Evolutionary conservation across 2,113 vertebrate genomes (phyloP).

Genomic region (Paralichthys olivaceus): DNA sequence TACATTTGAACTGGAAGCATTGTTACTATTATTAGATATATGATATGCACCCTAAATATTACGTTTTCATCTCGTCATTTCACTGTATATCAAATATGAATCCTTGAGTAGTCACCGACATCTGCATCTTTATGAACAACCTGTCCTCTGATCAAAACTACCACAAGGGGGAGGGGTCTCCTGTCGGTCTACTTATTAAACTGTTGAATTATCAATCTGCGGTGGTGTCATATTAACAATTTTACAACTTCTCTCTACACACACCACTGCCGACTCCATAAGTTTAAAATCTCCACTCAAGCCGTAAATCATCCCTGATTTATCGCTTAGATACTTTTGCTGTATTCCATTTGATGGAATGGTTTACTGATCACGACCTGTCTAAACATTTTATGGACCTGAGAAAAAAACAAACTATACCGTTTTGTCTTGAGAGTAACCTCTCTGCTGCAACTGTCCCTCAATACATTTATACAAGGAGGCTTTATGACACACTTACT

Average conservation of each 20-base stretch:
- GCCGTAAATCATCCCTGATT: background rate
- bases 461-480: background rate
- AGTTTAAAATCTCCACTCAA: background rate
- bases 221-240: background rate
- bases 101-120: background rate
- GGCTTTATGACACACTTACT: background rate
- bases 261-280: background rate
- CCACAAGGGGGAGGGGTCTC: background rate
- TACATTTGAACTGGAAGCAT: no score
- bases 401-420: background rate
- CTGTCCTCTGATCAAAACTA: background rate
- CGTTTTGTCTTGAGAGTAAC: background rate
- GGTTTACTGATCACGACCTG: no score
- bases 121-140: background rate
- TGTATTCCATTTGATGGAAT: background rate
- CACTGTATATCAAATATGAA: background rate
- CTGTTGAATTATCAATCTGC: background rate
- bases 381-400: no score
- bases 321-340: background rate
- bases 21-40: no score
- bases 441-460: background rate
- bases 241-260: background rate
- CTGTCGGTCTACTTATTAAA: background rate
- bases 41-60: no score
- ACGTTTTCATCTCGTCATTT: no score